A percentile compares a stretch with the other conserved stretches of the same genome.
phyloP scores from a whole-genome alignment of 1,140 invertebrate species.

The Ceratitis capitata region DNA sequence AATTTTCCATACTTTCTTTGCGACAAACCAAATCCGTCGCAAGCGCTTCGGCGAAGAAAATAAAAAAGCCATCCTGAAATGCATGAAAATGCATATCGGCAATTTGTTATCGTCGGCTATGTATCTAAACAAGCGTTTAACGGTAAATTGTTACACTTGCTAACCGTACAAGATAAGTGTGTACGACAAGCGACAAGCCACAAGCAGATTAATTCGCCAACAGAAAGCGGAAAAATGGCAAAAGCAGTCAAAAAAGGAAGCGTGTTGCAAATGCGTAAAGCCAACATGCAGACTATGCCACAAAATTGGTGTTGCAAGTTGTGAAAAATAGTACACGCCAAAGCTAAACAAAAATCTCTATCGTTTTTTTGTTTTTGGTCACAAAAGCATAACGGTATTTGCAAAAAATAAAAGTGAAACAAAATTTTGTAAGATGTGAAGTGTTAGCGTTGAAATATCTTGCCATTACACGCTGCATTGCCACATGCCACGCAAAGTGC shows the following conservation, averaged over 20 bases:
- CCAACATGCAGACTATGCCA: slow-evolving; percentile 1
- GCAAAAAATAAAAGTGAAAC: not conserved
- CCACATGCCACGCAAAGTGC: not conserved
- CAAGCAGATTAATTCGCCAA: not conserved
- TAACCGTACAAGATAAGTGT: not conserved
- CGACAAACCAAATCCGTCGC: not conserved
- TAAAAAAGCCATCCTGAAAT: not conserved
- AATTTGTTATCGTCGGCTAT: slow-evolving; percentile 25
- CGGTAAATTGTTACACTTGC: slow-evolving; percentile 20
- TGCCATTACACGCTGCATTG: not conserved
- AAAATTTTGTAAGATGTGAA: not conserved
- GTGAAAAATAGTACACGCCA: not conserved
- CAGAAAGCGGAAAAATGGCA: not conserved
- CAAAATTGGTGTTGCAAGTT: slow-evolving; percentile 16
- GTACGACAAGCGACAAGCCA: not conserved
- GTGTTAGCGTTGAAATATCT: not conserved
- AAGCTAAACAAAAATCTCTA: not conserved
- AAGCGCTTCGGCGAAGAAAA: not conserved
- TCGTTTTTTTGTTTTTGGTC: not conserved
- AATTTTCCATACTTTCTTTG: slow-evolving; percentile 23
- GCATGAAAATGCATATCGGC: not conserved
- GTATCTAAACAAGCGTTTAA: slow-evolving; percentile 37
- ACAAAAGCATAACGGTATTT: not conserved
- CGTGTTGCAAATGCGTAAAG: slow-evolving; percentile 13
- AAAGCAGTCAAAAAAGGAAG: not conserved